Conservation (phyloP, 2,888 invertebrate genomes). For the Phania funesta region DNA sequence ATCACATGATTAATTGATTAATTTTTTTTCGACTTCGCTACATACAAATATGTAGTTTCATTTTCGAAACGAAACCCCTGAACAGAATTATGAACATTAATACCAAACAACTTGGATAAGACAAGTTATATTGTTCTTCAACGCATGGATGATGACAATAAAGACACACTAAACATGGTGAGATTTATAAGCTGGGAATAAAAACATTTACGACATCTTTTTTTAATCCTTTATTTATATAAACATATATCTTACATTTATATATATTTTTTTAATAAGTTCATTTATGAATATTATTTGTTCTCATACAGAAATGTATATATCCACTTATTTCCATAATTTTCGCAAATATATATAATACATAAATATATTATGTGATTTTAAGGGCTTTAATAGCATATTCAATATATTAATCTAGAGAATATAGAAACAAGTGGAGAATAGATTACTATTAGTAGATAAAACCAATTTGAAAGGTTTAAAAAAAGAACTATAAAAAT, state of each 20-base stretch:
- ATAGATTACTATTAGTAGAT: neutral
- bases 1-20: too few relatives aligned
- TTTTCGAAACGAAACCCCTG: too few relatives aligned
- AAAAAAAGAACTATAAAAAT: slow-evolving; percentile 21
- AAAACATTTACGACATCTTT: too few relatives aligned
- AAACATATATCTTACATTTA: slow-evolving; percentile 49
- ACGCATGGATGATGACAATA: too few relatives aligned
- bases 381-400: slow-evolving; percentile 3
- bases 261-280: slow-evolving; percentile 47
- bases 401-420: neutral
- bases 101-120: too few relatives aligned
- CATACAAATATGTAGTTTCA: too few relatives aligned
- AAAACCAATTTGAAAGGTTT: slow-evolving; percentile 46
- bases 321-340: slow-evolving; percentile 40
- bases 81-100: too few relatives aligned
- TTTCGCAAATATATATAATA: slow-evolving; percentile 29
- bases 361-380: neutral
- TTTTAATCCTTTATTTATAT: slow-evolving; percentile 59
- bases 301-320: slow-evolving; percentile 34
- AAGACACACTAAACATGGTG: too few relatives aligned
- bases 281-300: slow-evolving; percentile 45
- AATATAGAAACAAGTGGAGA: neutral
- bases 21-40: too few relatives aligned
- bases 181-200: too few relatives aligned
- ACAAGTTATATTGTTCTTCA: too few relatives aligned